These are phyloP conservation scores for Pangasius mekongensis DNA, from an alignment of 2,797 vertebrate species.

Conservation along the genomic window DNA sequence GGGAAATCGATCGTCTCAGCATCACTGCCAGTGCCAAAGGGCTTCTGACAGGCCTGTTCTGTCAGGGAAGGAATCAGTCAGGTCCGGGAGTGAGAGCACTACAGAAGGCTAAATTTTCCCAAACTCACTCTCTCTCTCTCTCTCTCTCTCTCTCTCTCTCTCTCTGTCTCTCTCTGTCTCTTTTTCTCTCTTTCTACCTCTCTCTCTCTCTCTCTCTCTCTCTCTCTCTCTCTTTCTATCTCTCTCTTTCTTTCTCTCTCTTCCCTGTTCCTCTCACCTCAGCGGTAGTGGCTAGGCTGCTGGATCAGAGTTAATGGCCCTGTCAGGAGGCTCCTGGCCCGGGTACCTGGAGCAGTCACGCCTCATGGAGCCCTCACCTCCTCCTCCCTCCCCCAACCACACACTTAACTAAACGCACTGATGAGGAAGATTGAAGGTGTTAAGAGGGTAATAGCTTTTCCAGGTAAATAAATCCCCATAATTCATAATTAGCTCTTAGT, in stretches of 20 bases:
- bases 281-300: constrained; percentile 7
- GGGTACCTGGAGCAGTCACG: constrained; percentile 50
- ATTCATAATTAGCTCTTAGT: constrained; percentile 60
- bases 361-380: constrained; percentile 43
- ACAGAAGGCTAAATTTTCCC: constrained; percentile 3
- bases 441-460: constrained; percentile 59
- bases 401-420: constrained; percentile 43
- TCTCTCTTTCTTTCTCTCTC: not conserved
- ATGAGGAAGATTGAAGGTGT: constrained; percentile 51
- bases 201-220: not conserved
- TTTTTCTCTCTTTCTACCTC: not conserved
- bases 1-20: constrained; percentile 62
- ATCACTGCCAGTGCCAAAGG: constrained; percentile 53
- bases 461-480: constrained; percentile 62
- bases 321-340: constrained; percentile 59
- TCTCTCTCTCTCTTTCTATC: not conserved
- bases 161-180: not conserved
- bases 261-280: not conserved
- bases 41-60: constrained; percentile 60
- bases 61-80: constrained; percentile 61
- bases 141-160: not conserved
- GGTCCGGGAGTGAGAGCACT: constrained; percentile 41
- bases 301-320: constrained; percentile 64
- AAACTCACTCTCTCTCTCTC: constrained; percentile 17
- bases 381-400: constrained; percentile 23